These are phyloP conservation scores for Molossus molossus DNA, from an alignment of 2,797 vertebrate species.

Conservation along the genomic window DNA sequence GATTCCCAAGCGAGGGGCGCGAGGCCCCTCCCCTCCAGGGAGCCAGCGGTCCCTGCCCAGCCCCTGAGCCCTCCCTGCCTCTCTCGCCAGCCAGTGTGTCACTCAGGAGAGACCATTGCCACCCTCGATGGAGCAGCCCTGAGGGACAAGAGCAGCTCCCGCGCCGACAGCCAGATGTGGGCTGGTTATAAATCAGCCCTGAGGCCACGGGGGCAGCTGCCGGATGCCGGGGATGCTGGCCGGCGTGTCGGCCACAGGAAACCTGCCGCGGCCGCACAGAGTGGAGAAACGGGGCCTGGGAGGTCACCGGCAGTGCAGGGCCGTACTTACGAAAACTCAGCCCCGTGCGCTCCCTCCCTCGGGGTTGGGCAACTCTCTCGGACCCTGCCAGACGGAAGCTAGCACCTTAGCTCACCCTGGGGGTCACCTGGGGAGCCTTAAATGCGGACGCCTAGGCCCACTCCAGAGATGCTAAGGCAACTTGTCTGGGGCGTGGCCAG, in stretches of 20 bases:
- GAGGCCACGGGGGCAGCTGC: neutral
- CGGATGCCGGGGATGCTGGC: too few relatives aligned
- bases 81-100: neutral
- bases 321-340: rapidly evolving
- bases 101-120: rapidly evolving
- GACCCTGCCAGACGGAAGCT: neutral
- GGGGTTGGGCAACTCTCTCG: neutral
- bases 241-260: rapidly evolving
- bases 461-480: neutral
- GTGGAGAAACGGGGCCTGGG: neutral
- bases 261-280: neutral
- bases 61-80: neutral
- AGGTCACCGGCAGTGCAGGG: neutral
- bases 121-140: neutral
- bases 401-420: neutral
- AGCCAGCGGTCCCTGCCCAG: rapidly evolving
- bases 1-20: rapidly evolving
- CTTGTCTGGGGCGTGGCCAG: neutral
- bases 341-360: neutral
- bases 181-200: neutral
- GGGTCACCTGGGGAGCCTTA: neutral
- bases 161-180: neutral
- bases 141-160: neutral
- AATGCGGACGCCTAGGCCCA: neutral
- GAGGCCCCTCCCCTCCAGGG: rapidly evolving